Evolutionary conservation across 2,797 vertebrate species (phyloP).

Genomic region (Chaetophractus vellerosus): DNA sequence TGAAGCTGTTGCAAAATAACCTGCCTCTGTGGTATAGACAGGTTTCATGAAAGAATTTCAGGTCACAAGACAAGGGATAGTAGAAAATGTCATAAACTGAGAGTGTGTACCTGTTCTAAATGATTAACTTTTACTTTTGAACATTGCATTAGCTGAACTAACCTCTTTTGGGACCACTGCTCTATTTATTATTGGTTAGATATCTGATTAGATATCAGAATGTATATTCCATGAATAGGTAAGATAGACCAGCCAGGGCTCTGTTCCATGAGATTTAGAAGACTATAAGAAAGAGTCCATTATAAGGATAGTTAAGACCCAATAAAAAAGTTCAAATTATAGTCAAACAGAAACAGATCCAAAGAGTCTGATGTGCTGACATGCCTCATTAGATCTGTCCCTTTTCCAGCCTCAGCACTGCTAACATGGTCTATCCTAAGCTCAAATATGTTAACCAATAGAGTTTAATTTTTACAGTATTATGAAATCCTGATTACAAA

Average conservation of each 20-base stretch:
- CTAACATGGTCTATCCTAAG: fast-evolving
- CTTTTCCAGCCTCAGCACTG: neutral
- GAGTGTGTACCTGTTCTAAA: neutral
- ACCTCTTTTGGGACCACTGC: neutral
- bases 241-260: no score
- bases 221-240: neutral
- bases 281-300: neutral
- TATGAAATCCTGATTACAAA: neutral
- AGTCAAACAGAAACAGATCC: neutral
- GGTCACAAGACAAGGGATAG: neutral
- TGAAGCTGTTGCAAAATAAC: neutral
- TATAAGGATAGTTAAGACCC: neutral
- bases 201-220: no score
- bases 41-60: neutral
- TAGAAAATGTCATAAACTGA: neutral
- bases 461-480: neutral
- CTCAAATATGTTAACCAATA: neutral
- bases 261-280: neutral
- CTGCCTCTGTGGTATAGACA: neutral
- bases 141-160: neutral
- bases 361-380: neutral
- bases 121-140: neutral
- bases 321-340: neutral
- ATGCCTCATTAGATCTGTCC: neutral
- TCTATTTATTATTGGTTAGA: neutral